Evolutionary conservation across 2,888 invertebrate genomes (phyloP).

Genomic region (Drosophila prolongata): DNA sequence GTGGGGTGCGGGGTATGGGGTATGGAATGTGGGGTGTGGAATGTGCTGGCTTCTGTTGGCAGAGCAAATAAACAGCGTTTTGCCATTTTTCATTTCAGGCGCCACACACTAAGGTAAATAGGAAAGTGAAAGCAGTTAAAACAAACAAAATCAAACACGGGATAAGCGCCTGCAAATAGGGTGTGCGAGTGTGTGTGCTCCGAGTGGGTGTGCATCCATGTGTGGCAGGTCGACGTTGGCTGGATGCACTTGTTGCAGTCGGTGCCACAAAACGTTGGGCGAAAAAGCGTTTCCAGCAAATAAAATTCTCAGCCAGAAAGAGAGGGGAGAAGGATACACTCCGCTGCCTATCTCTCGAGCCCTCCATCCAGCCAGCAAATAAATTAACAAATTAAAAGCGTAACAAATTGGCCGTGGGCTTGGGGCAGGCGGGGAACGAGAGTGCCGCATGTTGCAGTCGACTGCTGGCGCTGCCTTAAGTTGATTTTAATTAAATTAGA

Average conservation of each 20-base stretch:
- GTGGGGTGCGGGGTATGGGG: not conserved
- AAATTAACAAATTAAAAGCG: slow-evolving; percentile 77
- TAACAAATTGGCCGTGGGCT: slow-evolving; percentile 67
- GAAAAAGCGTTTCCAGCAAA: slow-evolving; percentile 49
- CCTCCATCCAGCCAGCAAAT: slow-evolving; percentile 55
- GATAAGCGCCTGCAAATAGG: slow-evolving; percentile 44
- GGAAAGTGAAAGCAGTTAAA: slow-evolving; percentile 67
- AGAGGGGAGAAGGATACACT: slow-evolving; percentile 6
- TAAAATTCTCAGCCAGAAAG: slow-evolving; percentile 29
- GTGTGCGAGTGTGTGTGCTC: slow-evolving; percentile 11
- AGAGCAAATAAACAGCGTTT: slow-evolving; percentile 62
- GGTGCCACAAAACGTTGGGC: slow-evolving; percentile 42
- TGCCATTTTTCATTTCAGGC: slow-evolving; percentile 65
- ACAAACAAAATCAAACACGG: slow-evolving; percentile 69
- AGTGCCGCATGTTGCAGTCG: slow-evolving; percentile 45
- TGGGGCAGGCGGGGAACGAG: slow-evolving; percentile 33
- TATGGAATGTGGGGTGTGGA: not conserved
- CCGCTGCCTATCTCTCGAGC: slow-evolving; percentile 4
- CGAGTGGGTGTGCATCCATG: slow-evolving; percentile 35
- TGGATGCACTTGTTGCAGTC: slow-evolving; percentile 55
- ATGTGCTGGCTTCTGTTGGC: slow-evolving; percentile 54
- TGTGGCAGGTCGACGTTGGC: slow-evolving; percentile 53
- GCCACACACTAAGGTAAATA: slow-evolving; percentile 47
- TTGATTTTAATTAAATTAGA: slow-evolving; percentile 77
- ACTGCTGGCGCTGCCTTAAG: slow-evolving; percentile 54